Evolutionary conservation across 2,797 vertebrate genomes (phyloP), one percentile per base, ranked within the genome.

Genomic region (Darevskia nairensis): DNA sequence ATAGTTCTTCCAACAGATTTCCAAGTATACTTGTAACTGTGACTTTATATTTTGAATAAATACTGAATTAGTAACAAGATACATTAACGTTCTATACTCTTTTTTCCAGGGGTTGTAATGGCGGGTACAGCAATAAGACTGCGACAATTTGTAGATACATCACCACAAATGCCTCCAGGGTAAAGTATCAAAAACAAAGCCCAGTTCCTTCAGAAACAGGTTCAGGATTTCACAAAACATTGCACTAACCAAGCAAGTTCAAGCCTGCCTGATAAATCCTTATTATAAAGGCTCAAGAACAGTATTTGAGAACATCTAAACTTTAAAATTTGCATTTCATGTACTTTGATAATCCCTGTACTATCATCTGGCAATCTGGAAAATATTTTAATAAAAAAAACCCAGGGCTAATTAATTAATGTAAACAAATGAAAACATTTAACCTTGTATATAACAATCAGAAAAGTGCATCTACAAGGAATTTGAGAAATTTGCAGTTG

Each of bases 91-190:
- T 86, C 50, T 17, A 83, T 64, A 9, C n/a, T 3, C 75, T 61
- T 85, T 83, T 85, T 81, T 82, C 21, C 44, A 95, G 93, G 72
- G 80, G 82, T 78, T 11, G 64, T n/a, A 41, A 89, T 29, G 71
- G 74, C 32, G 3, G 66, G 61, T 23, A 3, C 85, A 0, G 1
- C 59, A 89, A 92, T 92, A 23, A 82, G 91, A 50, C 90, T 91
- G 35, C 81, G 75, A 71, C 79, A 94, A 68, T 95, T 94, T 86
- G 17, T 59, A 81, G 90, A 95, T 59, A 76, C 13, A 29, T 87
- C 64, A 61, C 88, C 66, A 0, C 2, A 4, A 44, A 29, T 92
- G 27, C 91, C 93, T 72, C 69, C 92, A 80, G 93, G 92, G 94
- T 94, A 95, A 93, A 35, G 59, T 88, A 85, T 90, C 44, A 66